Evolutionary conservation across 2,888 invertebrate species (phyloP).

Genomic region (Ypsolopha scabrella): DNA sequence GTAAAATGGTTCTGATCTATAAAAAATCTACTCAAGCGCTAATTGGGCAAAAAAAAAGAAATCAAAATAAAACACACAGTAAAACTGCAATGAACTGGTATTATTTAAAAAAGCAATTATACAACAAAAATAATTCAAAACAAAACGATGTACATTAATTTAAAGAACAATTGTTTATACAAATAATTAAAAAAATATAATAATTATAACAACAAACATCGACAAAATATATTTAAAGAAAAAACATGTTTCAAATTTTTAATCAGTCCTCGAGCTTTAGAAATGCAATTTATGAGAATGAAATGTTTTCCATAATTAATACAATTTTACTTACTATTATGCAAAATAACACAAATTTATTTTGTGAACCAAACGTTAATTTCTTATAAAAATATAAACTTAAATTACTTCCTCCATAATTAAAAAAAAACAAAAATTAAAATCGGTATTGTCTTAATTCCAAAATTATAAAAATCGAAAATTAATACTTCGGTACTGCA

Average conservation of each 20-base stretch:
- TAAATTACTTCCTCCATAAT: constrained; percentile 37
- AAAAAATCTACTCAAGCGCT: constrained; percentile 31
- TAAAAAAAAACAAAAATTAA: constrained; percentile 22
- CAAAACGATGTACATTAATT: constrained; percentile 83
- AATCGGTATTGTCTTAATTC: constrained; percentile 29
- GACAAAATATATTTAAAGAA: constrained; percentile 71
- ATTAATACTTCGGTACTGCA: constrained; percentile 19
- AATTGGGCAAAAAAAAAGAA: constrained; percentile 38
- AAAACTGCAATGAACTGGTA: constrained; percentile 80
- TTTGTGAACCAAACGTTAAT: constrained; percentile 22
- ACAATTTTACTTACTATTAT: constrained; percentile 55
- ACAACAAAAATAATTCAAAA: constrained; percentile 82
- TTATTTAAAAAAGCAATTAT: constrained; percentile 81
- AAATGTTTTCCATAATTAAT: constrained; percentile 42
- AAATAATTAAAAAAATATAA: constrained; percentile 75
- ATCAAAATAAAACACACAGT: constrained; percentile 72
- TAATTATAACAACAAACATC: constrained; percentile 73
- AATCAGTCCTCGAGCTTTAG: constrained; percentile 63
- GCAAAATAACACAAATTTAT: constrained; percentile 43
- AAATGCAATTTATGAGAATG: constrained; percentile 68
- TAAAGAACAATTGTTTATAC: constrained; percentile 81
- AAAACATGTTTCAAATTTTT: constrained; percentile 66
- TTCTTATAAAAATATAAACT: constrained; percentile 38
- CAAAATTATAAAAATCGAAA: constrained; percentile 20
- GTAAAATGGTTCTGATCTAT: constrained; percentile 2